Evolutionary conservation across 1,140 invertebrate species (phyloP).

Genomic region (Drosophila insularis): DNA sequence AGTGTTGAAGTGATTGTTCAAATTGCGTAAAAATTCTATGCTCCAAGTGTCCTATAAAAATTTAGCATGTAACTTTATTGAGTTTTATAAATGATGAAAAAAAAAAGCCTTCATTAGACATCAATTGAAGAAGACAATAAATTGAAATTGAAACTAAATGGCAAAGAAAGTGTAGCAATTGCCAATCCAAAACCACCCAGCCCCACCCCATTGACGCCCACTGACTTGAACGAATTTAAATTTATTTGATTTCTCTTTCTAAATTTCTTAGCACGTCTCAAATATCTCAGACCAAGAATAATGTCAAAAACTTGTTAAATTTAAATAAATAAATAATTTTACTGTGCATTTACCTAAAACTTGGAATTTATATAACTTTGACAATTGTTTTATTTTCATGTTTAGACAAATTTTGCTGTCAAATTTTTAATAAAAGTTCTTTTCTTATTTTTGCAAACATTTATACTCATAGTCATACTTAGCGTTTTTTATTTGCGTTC

Average conservation of each 20-base stretch:
- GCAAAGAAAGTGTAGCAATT: neutral
- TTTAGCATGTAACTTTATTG: conserved; percentile 26
- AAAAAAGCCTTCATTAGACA: conserved; percentile 5
- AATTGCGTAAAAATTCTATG: conserved; percentile 30
- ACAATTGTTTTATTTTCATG: too few relatives aligned
- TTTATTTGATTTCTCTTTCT: neutral
- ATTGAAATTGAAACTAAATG: conserved; percentile 9
- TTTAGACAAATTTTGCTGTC: too few relatives aligned
- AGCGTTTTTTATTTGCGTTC: too few relatives aligned
- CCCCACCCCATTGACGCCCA: too few relatives aligned
- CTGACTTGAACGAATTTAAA: neutral
- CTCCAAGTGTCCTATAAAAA: conserved; percentile 10
- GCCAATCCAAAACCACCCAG: too few relatives aligned
- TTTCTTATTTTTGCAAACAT: too few relatives aligned
- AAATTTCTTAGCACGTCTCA: too few relatives aligned
- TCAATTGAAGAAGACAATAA: conserved; percentile 3
- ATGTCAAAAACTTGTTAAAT: conserved; percentile 11
- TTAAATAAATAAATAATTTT: neutral
- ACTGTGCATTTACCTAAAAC: neutral
- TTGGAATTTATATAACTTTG: too few relatives aligned
- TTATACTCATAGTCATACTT: too few relatives aligned
- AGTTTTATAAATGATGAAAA: neutral
- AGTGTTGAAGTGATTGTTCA: conserved; percentile 53
- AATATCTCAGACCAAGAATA: neutral
- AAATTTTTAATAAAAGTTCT: too few relatives aligned